phyloP scores from a whole-genome alignment of 2,113 vertebrate species.

The Gambusia holbrooki region DNA sequence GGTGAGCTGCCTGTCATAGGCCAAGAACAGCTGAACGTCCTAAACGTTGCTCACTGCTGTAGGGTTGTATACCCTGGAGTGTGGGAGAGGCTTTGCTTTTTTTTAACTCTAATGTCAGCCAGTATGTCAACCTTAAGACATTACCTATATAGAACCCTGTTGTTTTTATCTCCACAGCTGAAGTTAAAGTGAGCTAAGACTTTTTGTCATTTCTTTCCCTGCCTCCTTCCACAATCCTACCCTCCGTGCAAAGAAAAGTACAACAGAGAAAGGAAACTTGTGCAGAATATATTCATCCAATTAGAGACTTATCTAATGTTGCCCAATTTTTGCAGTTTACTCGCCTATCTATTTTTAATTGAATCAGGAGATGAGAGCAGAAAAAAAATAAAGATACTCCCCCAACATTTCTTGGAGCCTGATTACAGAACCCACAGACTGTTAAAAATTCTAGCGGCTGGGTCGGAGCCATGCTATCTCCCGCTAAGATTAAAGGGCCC shows the following conservation, averaged over 20 bases:
- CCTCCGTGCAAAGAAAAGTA: conserved; percentile 19
- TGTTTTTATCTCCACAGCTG: conserved; percentile 10
- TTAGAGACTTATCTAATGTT: conserved; percentile 60
- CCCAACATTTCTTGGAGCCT: conserved; percentile 53
- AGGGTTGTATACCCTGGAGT: conserved; percentile 32
- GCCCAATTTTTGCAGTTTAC: conserved; percentile 51
- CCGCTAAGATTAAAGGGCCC: conserved; percentile 63
- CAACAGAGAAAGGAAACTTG: conserved; percentile 24
- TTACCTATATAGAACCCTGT: neutral
- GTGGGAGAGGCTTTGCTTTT: conserved; percentile 10
- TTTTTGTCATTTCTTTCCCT: neutral
- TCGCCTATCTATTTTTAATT: conserved; percentile 67
- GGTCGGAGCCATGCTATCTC: conserved; percentile 63
- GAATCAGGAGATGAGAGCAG: conserved; percentile 57
- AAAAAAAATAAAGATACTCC: conserved; percentile 54
- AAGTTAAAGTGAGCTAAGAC: conserved; percentile 24
- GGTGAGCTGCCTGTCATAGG: conserved; percentile 45
- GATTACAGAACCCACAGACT: conserved; percentile 60
- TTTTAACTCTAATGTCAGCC: conserved; percentile 15
- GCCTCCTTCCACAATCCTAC: conserved; percentile 1
- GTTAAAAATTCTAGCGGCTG: conserved; percentile 61
- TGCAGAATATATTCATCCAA: conserved; percentile 42
- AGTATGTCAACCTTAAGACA: conserved; percentile 23
- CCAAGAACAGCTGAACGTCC: conserved; percentile 28
- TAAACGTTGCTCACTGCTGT: conserved; percentile 37